Evolutionary conservation across 2,888 invertebrate species (phyloP), one percentile per base, ranked within the genome.

Genomic region (Unio pictorum): DNA sequence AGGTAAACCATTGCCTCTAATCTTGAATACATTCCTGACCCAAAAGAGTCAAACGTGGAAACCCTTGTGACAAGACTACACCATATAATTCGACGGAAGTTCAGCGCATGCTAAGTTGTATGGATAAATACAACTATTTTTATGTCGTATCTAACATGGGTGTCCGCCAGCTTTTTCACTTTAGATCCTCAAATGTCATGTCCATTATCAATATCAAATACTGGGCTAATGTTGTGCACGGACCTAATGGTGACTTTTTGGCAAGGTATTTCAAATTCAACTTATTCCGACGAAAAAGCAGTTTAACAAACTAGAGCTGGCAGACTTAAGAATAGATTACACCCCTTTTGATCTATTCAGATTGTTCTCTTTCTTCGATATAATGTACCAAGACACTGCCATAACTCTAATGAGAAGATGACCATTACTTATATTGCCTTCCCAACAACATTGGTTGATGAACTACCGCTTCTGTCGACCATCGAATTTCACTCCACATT

Each of bases 351-450:
- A 80, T 18, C 63, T 61, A n/a, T 78, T 81, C 59, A 95, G 95
- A 1, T 93, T 94, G 78, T 94, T 94, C 86, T 93, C 94, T 65
- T 96, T 96, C 88, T 95, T 95, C 86, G 96, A 96, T 86, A 92
- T 96, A 15, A 88, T 95, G 80, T 95, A 94, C 90, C 92, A 93
- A 81, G 90, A 92, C 5, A 95, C 95, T 0, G 92, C 93, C 0
- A 90, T 94, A 17, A 91, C 92, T 71, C 89, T 93, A n/a, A 91
- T 0, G 89, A 91, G 76, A 91, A 92, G 68, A 80, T 89, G 7
- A 91, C 92, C 3, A 83, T 94, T 1, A 93, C 91, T 20, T 93
- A 94, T 80, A 88, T 95, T 15, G 89, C 94, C 2, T 94, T 92
- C 80, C 92, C 94, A 0, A 93, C 94, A 0, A 94, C 74, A 5